Conservation (phyloP, 2,113 vertebrate species). For the Scatophagus argus region DNA sequence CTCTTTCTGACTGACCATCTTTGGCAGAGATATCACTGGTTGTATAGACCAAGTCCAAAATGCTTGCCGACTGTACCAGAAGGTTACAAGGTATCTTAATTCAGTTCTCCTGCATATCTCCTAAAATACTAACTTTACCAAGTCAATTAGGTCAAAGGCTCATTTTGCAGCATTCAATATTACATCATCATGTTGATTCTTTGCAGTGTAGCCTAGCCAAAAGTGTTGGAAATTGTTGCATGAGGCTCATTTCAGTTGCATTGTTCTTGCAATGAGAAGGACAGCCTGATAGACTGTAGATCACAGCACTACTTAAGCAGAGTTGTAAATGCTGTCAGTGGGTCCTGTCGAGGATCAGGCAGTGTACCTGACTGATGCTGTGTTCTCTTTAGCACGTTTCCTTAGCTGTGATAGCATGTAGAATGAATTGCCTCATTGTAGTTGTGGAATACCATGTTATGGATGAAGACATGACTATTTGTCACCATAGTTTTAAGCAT, state of each 20-base stretch:
- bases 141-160: conserved; percentile 1
- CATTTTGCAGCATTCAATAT: conserved; percentile 15
- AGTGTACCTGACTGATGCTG: conserved; percentile 8
- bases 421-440: conserved; percentile 28
- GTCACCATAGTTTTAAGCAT: not conserved
- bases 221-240: conserved; percentile 22
- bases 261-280: not conserved
- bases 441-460: conserved; percentile 11
- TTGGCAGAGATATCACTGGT: conserved; percentile 14
- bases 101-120: not conserved
- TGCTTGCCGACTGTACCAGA: not conserved
- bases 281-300: not conserved
- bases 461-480: not conserved
- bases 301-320: conserved; percentile 3
- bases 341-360: conserved; percentile 2
- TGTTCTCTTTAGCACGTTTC: conserved; percentile 4
- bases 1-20: not conserved
- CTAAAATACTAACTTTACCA: conserved; percentile 5
- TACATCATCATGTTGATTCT: conserved; percentile 33
- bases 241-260: not conserved
- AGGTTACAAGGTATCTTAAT: not conserved
- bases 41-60: not conserved
- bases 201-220: conserved; percentile 17
- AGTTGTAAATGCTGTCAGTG: not conserved
- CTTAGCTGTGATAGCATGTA: conserved; percentile 14